Conservation (phyloP, 2,113 vertebrate genomes). For the Chionis minor region DNA sequence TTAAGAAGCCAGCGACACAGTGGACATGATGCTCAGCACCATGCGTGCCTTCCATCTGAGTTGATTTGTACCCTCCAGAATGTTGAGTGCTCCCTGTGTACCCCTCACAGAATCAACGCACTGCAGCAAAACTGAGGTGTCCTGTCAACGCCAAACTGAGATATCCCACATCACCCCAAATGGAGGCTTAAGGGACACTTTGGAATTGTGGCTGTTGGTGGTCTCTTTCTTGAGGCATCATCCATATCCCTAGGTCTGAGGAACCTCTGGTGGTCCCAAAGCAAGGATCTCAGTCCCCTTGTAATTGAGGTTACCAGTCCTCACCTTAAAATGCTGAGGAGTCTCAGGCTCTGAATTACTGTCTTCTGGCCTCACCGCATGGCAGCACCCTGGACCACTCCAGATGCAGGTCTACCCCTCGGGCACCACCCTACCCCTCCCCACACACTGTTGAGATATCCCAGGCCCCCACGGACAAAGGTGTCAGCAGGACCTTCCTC, state of each 20-base stretch:
- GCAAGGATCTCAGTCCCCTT: background rate
- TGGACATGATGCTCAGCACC: background rate
- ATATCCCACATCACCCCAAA: background rate
- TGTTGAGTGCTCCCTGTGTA: rapidly evolving
- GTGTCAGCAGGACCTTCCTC: background rate
- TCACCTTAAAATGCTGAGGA: background rate
- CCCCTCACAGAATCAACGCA: background rate
- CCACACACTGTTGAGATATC: background rate
- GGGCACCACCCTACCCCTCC: background rate
- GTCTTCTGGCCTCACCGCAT: background rate
- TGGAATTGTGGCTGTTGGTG: background rate
- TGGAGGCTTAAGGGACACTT: background rate
- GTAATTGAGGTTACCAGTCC: background rate
- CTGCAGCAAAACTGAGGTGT: background rate
- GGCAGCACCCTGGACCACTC: background rate
- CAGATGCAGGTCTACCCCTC: background rate
- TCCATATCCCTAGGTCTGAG: background rate
- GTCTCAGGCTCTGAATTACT: background rate
- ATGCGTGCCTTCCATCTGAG: background rate
- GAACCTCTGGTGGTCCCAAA: background rate
- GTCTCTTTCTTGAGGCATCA: background rate
- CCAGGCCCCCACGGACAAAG: background rate
- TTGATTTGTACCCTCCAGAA: background rate
- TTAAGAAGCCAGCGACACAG: background rate
- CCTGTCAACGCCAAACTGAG: background rate